Evolutionary conservation across 1,140 invertebrate species (phyloP), one percentile per base, ranked within the genome.

Genomic region (Hormaphis cornu): DNA sequence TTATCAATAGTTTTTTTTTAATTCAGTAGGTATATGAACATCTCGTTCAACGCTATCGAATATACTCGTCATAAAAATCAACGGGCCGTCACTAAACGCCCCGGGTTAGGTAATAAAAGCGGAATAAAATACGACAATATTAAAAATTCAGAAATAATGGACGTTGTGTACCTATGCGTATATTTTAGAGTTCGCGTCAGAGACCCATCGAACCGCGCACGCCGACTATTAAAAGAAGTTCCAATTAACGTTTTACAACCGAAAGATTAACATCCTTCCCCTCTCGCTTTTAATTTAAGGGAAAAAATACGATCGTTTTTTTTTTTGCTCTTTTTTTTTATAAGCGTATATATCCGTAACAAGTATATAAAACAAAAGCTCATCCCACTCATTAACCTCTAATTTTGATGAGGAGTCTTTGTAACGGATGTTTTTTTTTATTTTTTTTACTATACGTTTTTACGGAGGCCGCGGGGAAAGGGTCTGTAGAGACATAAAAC

Each of bases 331-430:
- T n/a, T n/a, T n/a, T n/a, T n/a, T n/a, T n/a, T n/a, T n/a, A n/a
- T 22, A 10, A 24, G n/a, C 7, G 18, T 37, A 37, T 56, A 63
- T 63, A 48, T 63, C 20, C 20, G 12, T 14, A 33, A 48, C 61
- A 18, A 46, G 61, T 35, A 66, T n/a, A n/a, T 66, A 30, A 66
- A 66, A 66, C 26, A 66, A 66, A 66, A 66, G 61, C 61, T 66
- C 61, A 50, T 66, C 61, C 61, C 61, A 48, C 61, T 66, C 61
- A 66, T 66, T 66, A 66, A 66, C 61, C 61, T 66, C 61, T 66
- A 66, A 66, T 66, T 66, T 66, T 66, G 61, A 66, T 66, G 61
- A 66, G 61, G 48, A n/a, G n/a, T 37, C 40, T 66, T 66, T 66
- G 42, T 50, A 66, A 48, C 14, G 28, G 50, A 66, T 66, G 61